phyloP scores from a whole-genome alignment of 2,888 invertebrate genomes.

The Leptopilina myrica region DNA sequence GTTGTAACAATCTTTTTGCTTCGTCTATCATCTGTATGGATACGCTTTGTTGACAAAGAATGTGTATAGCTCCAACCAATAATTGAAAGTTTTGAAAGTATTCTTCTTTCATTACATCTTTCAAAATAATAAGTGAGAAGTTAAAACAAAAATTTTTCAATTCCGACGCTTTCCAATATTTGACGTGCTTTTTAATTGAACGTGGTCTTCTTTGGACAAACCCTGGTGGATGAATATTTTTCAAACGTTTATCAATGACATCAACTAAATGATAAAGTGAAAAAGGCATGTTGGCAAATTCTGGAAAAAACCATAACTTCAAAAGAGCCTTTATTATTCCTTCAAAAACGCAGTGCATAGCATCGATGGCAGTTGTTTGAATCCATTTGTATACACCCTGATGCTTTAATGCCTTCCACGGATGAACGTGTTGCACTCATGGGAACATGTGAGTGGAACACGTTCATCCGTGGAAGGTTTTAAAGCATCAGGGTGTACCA shows the following conservation, averaged over 20 bases:
- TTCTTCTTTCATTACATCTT: constrained; percentile 27
- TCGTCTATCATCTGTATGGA: neutral
- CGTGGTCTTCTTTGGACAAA: constrained; percentile 6
- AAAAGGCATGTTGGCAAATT: neutral
- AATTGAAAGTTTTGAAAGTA: constrained; percentile 46
- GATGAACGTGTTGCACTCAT: no score
- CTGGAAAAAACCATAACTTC: neutral
- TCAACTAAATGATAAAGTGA: neutral
- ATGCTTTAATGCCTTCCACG: no score
- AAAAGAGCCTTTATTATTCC: neutral
- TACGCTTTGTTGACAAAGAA: neutral
- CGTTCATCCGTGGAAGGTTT: no score
- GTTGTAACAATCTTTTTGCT: neutral
- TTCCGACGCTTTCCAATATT: constrained; percentile 26
- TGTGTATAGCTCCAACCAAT: neutral
- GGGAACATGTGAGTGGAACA: no score
- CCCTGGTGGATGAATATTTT: neutral
- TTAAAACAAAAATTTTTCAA: constrained; percentile 22
- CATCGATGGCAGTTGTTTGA: neutral
- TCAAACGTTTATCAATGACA: neutral
- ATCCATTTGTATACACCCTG: neutral
- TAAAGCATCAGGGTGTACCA: no score
- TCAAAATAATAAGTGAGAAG: neutral
- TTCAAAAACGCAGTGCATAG: neutral
- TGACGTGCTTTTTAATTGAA: neutral